These are phyloP conservation scores for Leptopterna dolabrata DNA, from an alignment of 2,888 invertebrate genomes.

Conservation along the genomic window DNA sequence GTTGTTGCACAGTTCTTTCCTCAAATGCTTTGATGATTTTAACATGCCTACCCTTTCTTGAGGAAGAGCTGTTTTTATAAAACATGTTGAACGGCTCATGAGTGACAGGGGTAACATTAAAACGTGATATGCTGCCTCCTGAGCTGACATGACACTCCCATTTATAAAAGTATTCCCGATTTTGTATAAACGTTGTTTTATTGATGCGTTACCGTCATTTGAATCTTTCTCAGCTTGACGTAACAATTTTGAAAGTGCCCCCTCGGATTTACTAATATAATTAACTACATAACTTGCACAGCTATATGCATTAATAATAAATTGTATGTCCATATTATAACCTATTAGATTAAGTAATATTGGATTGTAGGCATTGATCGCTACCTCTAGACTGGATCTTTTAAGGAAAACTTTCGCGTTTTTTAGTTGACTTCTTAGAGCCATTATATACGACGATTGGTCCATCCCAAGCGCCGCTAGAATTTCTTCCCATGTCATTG, in stretches of 20 bases:
- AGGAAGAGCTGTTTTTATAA: no score
- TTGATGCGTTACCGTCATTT: not conserved
- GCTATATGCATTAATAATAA: conserved; percentile 44
- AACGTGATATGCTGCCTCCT: conserved; percentile 39
- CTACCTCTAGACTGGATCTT: conserved; percentile 48
- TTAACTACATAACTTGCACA: conserved; percentile 42
- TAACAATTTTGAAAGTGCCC: no score
- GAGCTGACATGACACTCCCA: conserved; percentile 48
- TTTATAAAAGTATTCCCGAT: no score
- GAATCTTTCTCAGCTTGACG: conserved; percentile 18
- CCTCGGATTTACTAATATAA: no score
- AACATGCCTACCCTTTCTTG: no score
- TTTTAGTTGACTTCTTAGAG: conserved; percentile 57
- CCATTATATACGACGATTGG: conserved; percentile 55
- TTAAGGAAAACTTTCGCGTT: conserved; percentile 58
- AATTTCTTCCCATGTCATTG: conserved; percentile 18
- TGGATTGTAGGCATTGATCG: conserved; percentile 63
- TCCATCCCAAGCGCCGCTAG: conserved; percentile 16
- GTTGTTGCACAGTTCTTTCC: no score
- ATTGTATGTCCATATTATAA: conserved; percentile 50
- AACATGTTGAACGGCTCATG: conserved; percentile 23
- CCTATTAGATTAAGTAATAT: conserved; percentile 59
- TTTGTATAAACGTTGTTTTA: conserved; percentile 43
- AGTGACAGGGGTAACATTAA: conserved; percentile 24
- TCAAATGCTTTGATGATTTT: not conserved